Conservation (phyloP, 2,113 vertebrate genomes). For the Raja brachyura region DNA sequence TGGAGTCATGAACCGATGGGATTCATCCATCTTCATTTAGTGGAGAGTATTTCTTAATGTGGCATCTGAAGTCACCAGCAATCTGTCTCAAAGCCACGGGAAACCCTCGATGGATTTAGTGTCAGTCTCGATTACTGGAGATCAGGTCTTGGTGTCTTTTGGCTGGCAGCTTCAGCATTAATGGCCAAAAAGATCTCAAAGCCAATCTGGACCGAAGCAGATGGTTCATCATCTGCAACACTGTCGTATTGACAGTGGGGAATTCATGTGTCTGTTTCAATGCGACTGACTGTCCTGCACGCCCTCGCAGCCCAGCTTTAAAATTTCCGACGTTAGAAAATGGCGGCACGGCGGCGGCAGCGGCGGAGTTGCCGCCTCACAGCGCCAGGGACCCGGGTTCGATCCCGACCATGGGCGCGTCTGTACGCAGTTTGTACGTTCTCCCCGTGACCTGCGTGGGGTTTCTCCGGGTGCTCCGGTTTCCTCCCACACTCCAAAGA, state of each 20-base stretch:
- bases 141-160: background rate
- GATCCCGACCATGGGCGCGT: too few species aligned
- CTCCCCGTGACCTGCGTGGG: too few species aligned
- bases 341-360: too few species aligned
- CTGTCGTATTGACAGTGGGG: background rate
- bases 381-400: too few species aligned
- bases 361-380: too few species aligned
- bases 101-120: background rate
- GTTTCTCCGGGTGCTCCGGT: too few species aligned
- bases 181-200: constrained; percentile 16
- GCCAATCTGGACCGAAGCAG: background rate
- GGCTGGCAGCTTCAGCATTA: background rate
- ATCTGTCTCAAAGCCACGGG: background rate
- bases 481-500: too few species aligned
- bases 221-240: background rate
- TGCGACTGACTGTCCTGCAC: background rate
- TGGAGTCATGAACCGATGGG: background rate
- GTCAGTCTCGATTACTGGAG: background rate
- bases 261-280: background rate
- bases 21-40: background rate
- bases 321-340: background rate
- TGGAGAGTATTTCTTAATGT: background rate
- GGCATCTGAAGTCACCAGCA: background rate
- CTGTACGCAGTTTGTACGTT: too few species aligned
- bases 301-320: background rate